A percentile compares a stretch with the other conserved stretches of the same genome.
Evolutionary conservation across 1,140 invertebrate species (phyloP).

Genomic region (Ptiloglossa arizonensis): DNA sequence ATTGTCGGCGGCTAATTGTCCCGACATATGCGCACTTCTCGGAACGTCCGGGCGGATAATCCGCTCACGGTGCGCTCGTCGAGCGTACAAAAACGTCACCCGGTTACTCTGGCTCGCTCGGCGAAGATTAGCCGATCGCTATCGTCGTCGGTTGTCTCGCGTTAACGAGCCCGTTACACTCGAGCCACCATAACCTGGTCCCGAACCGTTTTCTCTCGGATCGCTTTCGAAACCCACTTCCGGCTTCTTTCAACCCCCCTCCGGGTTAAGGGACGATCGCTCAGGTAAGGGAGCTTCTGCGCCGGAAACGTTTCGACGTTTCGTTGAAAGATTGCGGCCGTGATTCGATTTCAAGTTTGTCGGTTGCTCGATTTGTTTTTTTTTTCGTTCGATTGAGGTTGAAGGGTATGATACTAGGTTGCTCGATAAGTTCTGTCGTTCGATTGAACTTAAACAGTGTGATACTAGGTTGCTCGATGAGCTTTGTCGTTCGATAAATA

Average conservation of each 20-base stretch:
- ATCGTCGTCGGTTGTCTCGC: slow-evolving; percentile 67
- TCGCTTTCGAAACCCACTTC: slow-evolving; percentile 43
- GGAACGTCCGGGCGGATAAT: slow-evolving; percentile 55
- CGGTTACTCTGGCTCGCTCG: slow-evolving; percentile 37
- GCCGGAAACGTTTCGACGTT: no score
- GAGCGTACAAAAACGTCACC: slow-evolving; percentile 60
- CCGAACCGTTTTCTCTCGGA: slow-evolving; percentile 57
- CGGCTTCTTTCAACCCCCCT: slow-evolving; percentile 33
- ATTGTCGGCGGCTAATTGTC: slow-evolving; percentile 58
- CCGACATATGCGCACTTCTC: slow-evolving; percentile 24
- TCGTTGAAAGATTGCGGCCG: no score
- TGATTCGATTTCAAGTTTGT: no score
- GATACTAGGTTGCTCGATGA: no score
- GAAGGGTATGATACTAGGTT: no score
- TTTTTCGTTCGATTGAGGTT: no score
- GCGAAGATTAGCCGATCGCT: slow-evolving; percentile 72
- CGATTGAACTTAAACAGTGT: no score
- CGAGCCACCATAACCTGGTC: slow-evolving; percentile 55
- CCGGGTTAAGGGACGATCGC: slow-evolving; percentile 24
- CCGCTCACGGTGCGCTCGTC: slow-evolving; percentile 46
- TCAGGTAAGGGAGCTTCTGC: slow-evolving; percentile 40
- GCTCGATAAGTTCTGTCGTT: no score
- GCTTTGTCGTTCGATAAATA: no score
- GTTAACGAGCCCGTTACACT: slow-evolving; percentile 64
- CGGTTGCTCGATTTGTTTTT: no score